These are phyloP conservation scores for Acromyrmex charruanus DNA, from an alignment of 1,140 invertebrate species.

Conservation along the genomic window DNA sequence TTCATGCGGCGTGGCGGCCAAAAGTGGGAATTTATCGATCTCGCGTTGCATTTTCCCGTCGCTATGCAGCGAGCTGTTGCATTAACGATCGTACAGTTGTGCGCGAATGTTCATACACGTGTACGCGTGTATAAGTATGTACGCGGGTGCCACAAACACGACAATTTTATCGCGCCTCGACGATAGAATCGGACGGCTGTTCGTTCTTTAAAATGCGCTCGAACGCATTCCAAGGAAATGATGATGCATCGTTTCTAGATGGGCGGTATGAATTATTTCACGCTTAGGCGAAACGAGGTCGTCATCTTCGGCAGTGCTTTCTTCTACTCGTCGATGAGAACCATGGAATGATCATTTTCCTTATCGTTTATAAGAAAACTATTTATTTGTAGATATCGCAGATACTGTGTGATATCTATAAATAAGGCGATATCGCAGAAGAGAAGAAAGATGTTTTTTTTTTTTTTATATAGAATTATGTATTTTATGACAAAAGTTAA, in stretches of 20 bases:
- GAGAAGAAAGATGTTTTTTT: neutral
- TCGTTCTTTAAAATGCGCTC: constrained; percentile 29
- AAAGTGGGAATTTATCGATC: constrained; percentile 55
- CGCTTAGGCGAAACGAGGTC: constrained; percentile 11
- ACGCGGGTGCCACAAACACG: neutral
- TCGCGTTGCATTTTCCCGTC: constrained; percentile 21
- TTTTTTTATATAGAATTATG: neutral
- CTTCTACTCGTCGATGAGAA: neutral
- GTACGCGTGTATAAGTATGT: neutral
- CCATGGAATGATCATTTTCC: constrained; percentile 15
- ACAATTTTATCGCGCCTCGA: constrained; percentile 37
- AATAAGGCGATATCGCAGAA: neutral
- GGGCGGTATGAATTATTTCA: constrained; percentile 42
- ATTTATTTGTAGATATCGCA: neutral
- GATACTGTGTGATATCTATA: neutral
- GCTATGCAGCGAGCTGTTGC: constrained; percentile 47
- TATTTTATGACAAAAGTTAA: constrained; percentile 24
- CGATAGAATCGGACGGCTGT: constrained; percentile 43
- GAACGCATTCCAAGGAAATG: constrained; percentile 29
- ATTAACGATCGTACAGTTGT: constrained; percentile 31
- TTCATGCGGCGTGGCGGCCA: neutral
- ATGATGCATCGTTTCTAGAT: constrained; percentile 40
- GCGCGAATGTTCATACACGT: neutral
- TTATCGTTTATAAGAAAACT: neutral
- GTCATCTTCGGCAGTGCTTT: constrained; percentile 2